Conservation (phyloP, 1,140 invertebrate genomes). For the Sycophaga agraensis region DNA sequence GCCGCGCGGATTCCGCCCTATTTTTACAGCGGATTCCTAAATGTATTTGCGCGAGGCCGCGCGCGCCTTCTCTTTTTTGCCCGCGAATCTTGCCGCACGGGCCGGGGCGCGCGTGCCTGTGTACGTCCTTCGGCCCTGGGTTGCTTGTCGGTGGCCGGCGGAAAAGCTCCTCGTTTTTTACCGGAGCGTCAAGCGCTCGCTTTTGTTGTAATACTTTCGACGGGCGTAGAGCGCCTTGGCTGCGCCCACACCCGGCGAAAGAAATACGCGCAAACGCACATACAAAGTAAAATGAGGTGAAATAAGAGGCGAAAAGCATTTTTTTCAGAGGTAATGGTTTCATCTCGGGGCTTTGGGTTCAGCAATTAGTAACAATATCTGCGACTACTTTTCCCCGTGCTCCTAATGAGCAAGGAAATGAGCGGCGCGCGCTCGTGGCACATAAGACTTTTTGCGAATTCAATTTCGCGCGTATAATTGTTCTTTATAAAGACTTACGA, state of each 20-base stretch:
- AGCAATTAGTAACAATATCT: slow-evolving; percentile 54
- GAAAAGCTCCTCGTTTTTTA: too few relatives aligned
- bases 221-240: neutral
- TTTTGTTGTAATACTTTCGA: neutral
- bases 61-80: neutral
- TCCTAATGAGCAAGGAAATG: slow-evolving; percentile 50
- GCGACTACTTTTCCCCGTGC: slow-evolving; percentile 34
- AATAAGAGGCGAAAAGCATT: slow-evolving; percentile 31
- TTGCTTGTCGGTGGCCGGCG: too few relatives aligned
- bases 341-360: slow-evolving; percentile 39
- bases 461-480: slow-evolving; percentile 38
- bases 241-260: neutral
- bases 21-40: slow-evolving; percentile 18
- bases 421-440: too few relatives aligned
- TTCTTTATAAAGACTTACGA: slow-evolving; percentile 18
- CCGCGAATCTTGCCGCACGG: too few relatives aligned
- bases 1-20: slow-evolving; percentile 1
- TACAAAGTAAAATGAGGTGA: slow-evolving; percentile 7
- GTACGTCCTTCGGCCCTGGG: too few relatives aligned
- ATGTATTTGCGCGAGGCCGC: neutral
- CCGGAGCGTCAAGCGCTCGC: too few relatives aligned
- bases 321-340: slow-evolving; percentile 37
- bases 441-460: slow-evolving; percentile 39
- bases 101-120: too few relatives aligned
- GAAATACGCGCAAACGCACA: neutral